Percentiles rank a stretch among this genome's conserved stretches.
Evolutionary conservation across 1,140 invertebrate genomes (phyloP).

Genomic region (Armadillidium nasatum): DNA sequence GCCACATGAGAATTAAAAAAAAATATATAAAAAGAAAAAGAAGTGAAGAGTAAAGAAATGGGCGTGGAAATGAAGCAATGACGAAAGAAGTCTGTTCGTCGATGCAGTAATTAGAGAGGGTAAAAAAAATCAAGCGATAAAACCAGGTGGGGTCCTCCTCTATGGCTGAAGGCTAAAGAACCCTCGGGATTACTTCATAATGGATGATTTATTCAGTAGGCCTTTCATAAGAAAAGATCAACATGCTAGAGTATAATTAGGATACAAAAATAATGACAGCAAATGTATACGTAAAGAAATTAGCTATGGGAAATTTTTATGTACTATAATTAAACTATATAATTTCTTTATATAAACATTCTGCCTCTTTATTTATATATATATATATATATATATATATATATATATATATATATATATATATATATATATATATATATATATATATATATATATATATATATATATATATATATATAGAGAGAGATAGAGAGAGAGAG

Average conservation of each 20-base stretch:
- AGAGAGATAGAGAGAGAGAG: no score
- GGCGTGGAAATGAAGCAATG: background rate
- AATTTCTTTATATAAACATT: background rate
- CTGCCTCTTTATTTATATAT: background rate
- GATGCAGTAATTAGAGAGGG: conserved; percentile 11
- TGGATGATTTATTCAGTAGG: conserved; percentile 8
- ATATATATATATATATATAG: no score
- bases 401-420: no score
- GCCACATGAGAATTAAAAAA: background rate
- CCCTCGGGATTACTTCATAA: conserved; percentile 9
- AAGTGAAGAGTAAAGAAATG: background rate
- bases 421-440: no score
- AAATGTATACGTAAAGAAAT: conserved; percentile 7
- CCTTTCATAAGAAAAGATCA: conserved; percentile 7
- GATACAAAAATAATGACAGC: conserved; percentile 13
- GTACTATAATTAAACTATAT: conserved; percentile 3
- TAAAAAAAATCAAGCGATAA: background rate
- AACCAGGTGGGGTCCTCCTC: background rate
- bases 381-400: no score
- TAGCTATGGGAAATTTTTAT: conserved; percentile 10
- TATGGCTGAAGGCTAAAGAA: conserved; percentile 1
- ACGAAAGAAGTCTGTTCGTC: background rate
- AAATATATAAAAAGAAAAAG: background rate
- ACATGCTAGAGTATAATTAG: conserved; percentile 5
- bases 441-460: no score